Evolutionary conservation across 2,797 vertebrate species (phyloP).

Genomic region (Propithecus perrieri): DNA sequence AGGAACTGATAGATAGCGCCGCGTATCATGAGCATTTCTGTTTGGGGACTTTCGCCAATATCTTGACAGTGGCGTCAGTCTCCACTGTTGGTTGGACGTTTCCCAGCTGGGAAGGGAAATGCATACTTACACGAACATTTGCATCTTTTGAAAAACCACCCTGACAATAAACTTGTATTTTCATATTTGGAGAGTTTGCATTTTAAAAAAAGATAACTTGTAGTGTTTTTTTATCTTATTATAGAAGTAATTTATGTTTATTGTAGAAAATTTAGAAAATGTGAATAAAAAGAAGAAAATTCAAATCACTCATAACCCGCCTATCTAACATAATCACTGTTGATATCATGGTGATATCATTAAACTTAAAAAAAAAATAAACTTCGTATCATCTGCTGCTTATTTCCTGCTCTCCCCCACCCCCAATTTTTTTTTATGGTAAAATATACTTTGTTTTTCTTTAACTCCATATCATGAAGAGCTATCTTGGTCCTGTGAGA

Average conservation of each 20-base stretch:
- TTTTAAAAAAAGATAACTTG: slow-evolving; percentile 31
- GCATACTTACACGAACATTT: background rate
- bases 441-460: background rate
- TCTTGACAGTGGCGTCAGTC: background rate
- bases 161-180: slow-evolving; percentile 27
- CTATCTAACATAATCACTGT: background rate
- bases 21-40: background rate
- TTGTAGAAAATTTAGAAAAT: slow-evolving; percentile 39
- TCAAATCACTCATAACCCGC: background rate
- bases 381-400: background rate
- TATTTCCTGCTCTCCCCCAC: background rate
- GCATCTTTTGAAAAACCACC: slow-evolving; percentile 49
- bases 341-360: background rate
- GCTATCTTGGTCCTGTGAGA: background rate
- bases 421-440: background rate
- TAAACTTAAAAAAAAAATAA: background rate
- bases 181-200: slow-evolving; percentile 28
- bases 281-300: slow-evolving; percentile 41
- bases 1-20: background rate
- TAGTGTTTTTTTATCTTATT: slow-evolving; percentile 57
- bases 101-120: background rate
- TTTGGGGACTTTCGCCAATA: background rate
- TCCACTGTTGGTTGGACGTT: background rate
- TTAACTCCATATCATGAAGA: background rate
- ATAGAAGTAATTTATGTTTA: slow-evolving; percentile 50